phyloP scores from a whole-genome alignment of 2,888 invertebrate genomes.

The Apantesis nais region DNA sequence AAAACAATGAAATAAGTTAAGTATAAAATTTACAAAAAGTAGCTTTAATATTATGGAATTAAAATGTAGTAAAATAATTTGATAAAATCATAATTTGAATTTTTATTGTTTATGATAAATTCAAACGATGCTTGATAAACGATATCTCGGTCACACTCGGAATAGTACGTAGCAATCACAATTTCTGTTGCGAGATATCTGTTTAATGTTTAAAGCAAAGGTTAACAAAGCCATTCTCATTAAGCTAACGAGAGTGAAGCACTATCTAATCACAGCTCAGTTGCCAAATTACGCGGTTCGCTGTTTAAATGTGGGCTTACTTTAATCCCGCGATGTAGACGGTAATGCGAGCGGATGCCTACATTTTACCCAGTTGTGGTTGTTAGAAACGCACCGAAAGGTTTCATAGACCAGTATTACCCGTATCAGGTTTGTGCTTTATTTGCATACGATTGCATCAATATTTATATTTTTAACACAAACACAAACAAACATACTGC shows the following conservation, averaged over 20 bases:
- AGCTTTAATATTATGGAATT: not conserved
- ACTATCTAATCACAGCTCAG: conserved; percentile 83
- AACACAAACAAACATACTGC: not conserved
- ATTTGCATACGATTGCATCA: not conserved
- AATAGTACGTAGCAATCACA: conserved; percentile 38
- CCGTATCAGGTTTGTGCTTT: conserved; percentile 23
- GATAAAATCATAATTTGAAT: not conserved
- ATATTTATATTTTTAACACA: conserved; percentile 13
- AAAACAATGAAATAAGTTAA: too few relatives aligned
- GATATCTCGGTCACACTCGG: conserved; percentile 33
- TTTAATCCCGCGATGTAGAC: conserved; percentile 75
- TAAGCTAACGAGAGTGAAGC: conserved; percentile 79
- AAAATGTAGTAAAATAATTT: not conserved
- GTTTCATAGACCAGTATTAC: conserved; percentile 15
- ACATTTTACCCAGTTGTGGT: conserved; percentile 46
- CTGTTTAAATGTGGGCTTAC: conserved; percentile 80
- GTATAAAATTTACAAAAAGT: not conserved
- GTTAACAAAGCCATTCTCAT: conserved; percentile 79
- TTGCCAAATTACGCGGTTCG: conserved; percentile 83
- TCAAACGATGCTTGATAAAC: conserved; percentile 17
- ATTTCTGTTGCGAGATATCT: conserved; percentile 54
- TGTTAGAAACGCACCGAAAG: conserved; percentile 34
- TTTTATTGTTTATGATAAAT: conserved; percentile 11
- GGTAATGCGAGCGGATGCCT: conserved; percentile 54
- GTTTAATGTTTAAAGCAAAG: conserved; percentile 67